These are phyloP conservation scores for Mythimna impura DNA, from an alignment of 2,888 invertebrate genomes.

Conservation along the genomic window DNA sequence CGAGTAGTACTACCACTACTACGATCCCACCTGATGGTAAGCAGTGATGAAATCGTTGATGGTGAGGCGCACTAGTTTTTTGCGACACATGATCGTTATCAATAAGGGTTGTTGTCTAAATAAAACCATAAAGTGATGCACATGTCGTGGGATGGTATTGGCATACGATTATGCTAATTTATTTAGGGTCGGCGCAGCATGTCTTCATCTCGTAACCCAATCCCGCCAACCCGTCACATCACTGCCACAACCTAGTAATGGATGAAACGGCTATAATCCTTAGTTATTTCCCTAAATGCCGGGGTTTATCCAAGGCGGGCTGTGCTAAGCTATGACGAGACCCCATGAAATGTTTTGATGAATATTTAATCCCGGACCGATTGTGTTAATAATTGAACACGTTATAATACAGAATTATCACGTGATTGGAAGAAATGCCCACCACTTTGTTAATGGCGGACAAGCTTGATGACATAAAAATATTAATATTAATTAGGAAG, in stretches of 20 bases:
- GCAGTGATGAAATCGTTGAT: too few species aligned
- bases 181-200: neutral
- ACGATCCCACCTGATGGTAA: too few species aligned
- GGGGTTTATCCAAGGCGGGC: constrained; percentile 53
- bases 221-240: constrained; percentile 18
- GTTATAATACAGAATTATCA: constrained; percentile 50
- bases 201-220: neutral
- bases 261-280: constrained; percentile 65
- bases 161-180: neutral
- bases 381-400: constrained; percentile 56
- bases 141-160: neutral
- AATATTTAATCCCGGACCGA: constrained; percentile 57
- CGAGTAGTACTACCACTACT: too few species aligned
- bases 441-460: constrained; percentile 9
- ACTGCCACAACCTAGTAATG: constrained; percentile 53
- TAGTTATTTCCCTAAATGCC: constrained; percentile 63
- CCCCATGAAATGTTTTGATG: constrained; percentile 59
- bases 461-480: neutral
- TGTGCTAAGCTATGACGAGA: constrained; percentile 33
- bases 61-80: too few species aligned
- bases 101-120: neutral
- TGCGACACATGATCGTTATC: neutral
- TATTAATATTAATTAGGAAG: constrained; percentile 5
- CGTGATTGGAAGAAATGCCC: constrained; percentile 22
- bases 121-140: neutral